These are phyloP conservation scores for Melanaphis sacchari DNA, from an alignment of 1,140 invertebrate species.

Conservation along the genomic window DNA sequence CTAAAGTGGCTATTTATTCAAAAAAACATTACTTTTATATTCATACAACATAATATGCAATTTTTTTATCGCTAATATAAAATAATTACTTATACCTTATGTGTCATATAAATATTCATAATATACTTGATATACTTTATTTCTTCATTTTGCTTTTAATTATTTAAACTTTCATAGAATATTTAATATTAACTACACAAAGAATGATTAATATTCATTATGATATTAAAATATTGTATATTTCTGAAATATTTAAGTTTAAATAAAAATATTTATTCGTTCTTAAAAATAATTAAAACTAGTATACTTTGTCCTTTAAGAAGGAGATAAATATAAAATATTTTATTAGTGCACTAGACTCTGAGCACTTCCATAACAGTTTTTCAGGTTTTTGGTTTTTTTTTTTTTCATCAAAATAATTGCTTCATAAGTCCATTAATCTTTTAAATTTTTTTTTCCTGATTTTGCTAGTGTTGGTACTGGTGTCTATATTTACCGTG, in stretches of 20 bases:
- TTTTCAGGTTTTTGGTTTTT: neutral
- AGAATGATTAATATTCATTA: neutral
- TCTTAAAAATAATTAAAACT: constrained; percentile 4
- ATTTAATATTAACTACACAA: neutral
- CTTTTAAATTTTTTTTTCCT: neutral
- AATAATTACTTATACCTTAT: neutral
- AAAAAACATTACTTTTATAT: neutral
- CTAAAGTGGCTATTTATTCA: neutral
- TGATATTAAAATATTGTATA: neutral
- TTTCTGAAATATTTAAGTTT: neutral
- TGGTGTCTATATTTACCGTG: neutral
- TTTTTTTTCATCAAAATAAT: neutral
- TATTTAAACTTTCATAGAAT: neutral
- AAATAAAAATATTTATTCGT: neutral
- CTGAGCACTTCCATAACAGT: neutral
- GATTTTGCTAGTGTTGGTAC: neutral
- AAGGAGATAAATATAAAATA: neutral
- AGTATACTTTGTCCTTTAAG: neutral
- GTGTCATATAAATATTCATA: neutral
- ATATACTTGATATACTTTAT: neutral
- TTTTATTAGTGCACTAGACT: neutral
- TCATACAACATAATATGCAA: neutral
- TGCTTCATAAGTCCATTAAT: neutral
- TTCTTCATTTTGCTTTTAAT: neutral
- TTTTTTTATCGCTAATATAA: neutral